Conservation (phyloP, 2,888 invertebrate genomes). For the Pammene aurita region DNA sequence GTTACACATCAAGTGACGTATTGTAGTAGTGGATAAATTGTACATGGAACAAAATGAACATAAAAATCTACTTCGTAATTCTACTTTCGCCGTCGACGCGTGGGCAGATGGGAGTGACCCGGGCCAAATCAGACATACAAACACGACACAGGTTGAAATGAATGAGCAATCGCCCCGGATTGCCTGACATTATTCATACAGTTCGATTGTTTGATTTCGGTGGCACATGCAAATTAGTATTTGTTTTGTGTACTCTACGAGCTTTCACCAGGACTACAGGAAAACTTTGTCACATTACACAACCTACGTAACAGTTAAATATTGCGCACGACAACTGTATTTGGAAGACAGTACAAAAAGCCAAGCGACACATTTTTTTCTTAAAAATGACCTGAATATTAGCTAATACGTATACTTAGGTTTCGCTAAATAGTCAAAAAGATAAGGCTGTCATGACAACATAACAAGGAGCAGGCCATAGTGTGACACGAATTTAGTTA, state of each 20-base stretch:
- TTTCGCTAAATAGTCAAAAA: constrained; percentile 13
- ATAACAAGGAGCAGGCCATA: constrained; percentile 29
- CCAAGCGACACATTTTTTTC: no score
- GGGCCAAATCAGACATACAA: constrained; percentile 66
- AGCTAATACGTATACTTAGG: not conserved
- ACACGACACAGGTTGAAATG: constrained; percentile 73
- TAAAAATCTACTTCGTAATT: constrained; percentile 55
- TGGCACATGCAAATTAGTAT: constrained; percentile 16
- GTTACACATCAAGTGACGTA: constrained; percentile 3
- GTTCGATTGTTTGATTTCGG: constrained; percentile 16
- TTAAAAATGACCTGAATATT: no score
- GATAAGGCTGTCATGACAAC: constrained; percentile 19
- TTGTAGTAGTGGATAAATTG: constrained; percentile 51
- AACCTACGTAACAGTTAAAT: no score
- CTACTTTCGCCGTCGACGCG: constrained; percentile 57
- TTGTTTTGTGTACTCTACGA: not conserved
- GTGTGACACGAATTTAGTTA: constrained; percentile 40
- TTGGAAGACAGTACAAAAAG: no score
- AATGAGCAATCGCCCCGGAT: constrained; percentile 47
- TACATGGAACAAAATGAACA: constrained; percentile 55
- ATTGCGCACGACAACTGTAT: no score
- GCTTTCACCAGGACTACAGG: not conserved
- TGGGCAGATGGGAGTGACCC: constrained; percentile 63
- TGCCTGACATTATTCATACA: constrained; percentile 24
- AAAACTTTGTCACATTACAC: no score